phyloP scores from a whole-genome alignment of 2,797 vertebrate species.

The Cetoscarus ocellatus region DNA sequence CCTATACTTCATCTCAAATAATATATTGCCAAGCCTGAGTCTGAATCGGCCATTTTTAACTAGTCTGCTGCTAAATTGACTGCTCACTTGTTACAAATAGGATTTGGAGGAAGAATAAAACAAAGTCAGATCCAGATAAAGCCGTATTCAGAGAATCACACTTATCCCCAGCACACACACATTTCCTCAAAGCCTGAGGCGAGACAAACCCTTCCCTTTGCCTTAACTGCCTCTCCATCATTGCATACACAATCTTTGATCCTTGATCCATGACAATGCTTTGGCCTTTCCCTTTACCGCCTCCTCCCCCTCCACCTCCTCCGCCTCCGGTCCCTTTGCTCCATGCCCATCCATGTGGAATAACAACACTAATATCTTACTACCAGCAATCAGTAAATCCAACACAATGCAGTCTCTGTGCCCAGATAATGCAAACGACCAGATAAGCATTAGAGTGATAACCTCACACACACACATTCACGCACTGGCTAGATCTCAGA shows the following conservation, averaged over 20 bases:
- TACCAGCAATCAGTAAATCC: conserved; percentile 61
- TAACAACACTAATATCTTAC: conserved; percentile 69
- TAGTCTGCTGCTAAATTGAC: conserved; percentile 23
- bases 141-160: conserved; percentile 23
- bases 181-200: conserved; percentile 42
- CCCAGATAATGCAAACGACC: conserved; percentile 70
- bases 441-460: conserved; percentile 71
- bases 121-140: conserved; percentile 1
- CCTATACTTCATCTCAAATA: too few relatives aligned
- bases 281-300: conserved; percentile 52
- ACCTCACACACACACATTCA: conserved; percentile 34
- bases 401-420: conserved; percentile 62
- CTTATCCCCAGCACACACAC: conserved; percentile 13
- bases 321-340: conserved; percentile 24
- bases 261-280: conserved; percentile 75
- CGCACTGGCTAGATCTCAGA: conserved; percentile 28
- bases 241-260: conserved; percentile 65
- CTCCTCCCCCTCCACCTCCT: conserved; percentile 11
- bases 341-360: conserved; percentile 54
- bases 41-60: conserved; percentile 9
- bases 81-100: conserved; percentile 20
- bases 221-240: conserved; percentile 58
- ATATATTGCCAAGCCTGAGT: not conserved
- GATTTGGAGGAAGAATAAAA: conserved; percentile 36
- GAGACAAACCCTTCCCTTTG: conserved; percentile 43